phyloP scores from a whole-genome alignment of 1,140 invertebrate species.

The Venturia canescens region DNA sequence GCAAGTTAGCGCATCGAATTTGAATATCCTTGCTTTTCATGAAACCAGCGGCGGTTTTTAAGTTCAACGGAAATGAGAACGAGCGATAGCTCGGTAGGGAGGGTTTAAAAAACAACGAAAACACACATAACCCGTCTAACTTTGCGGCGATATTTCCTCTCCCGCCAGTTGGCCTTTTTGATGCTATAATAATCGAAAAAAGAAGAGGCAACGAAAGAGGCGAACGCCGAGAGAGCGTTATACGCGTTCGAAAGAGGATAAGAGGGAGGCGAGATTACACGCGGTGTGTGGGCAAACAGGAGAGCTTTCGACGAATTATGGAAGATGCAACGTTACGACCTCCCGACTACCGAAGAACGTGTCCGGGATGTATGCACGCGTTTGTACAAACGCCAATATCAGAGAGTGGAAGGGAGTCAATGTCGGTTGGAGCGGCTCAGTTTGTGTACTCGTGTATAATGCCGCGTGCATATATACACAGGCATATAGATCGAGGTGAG shows the following conservation, averaged over 20 bases:
- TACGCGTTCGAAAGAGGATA: not conserved
- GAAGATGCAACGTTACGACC: conserved; percentile 50
- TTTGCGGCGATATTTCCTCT: not conserved
- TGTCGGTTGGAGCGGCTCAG: not conserved
- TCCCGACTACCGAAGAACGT: conserved; percentile 36
- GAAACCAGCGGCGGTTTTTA: not conserved
- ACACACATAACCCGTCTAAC: not conserved
- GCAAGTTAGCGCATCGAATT: too few relatives aligned
- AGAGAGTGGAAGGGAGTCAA: conserved; percentile 21
- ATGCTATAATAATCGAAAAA: conserved; percentile 8
- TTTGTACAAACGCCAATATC: conserved; percentile 5
- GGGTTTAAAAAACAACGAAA: not conserved
- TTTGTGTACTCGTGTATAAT: conserved; percentile 18
- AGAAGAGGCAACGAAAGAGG: not conserved
- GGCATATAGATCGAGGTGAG: conserved; percentile 20
- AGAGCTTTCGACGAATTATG: conserved; percentile 60
- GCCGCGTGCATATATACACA: not conserved
- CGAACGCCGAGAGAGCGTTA: not conserved
- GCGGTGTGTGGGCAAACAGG: conserved; percentile 48
- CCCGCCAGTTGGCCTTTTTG: not conserved
- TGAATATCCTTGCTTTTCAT: too few relatives aligned
- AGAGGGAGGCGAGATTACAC: not conserved
- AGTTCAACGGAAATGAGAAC: not conserved
- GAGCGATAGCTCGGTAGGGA: not conserved
- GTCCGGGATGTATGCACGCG: conserved; percentile 48